A percentile compares a stretch with the other conserved stretches of the same genome.
phyloP scores from a whole-genome alignment of 2,888 invertebrate species.

The Microctonus hyperodae region DNA sequence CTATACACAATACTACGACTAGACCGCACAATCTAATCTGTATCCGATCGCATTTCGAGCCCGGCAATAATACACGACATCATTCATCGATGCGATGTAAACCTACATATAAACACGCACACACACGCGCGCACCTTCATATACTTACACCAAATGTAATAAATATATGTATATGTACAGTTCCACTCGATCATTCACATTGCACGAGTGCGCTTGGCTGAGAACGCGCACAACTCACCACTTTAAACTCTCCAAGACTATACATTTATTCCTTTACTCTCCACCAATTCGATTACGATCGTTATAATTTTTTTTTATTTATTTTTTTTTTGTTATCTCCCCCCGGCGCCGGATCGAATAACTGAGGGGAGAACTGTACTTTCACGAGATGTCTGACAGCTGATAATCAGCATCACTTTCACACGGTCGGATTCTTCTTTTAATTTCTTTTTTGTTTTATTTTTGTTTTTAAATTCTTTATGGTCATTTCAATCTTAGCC shows the following conservation, averaged over 20 bases:
- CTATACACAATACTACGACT: conserved; percentile 6
- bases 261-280: conserved; percentile 14
- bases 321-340: not conserved
- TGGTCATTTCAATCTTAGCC: not conserved
- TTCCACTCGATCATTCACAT: conserved; percentile 25
- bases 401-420: conserved; percentile 20
- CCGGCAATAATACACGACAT: conserved; percentile 15
- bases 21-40: conserved; percentile 22
- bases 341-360: conserved; percentile 7
- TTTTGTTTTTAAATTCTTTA: not conserved
- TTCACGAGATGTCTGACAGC: conserved; percentile 14
- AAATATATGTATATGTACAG: not conserved
- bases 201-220: conserved; percentile 16
- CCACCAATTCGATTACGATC: conserved; percentile 5
- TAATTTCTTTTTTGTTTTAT: not conserved
- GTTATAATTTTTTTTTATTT: not conserved
- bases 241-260: conserved; percentile 18
- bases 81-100: conserved; percentile 22
- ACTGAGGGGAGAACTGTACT: conserved; percentile 11
- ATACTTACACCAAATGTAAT: too few species aligned
- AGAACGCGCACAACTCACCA: conserved; percentile 10
- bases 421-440: not conserved
- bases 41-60: conserved; percentile 22
- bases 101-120: not conserved
- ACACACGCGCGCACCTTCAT: too few species aligned